A percentile compares a stretch with the other conserved stretches of the same genome.
Evolutionary conservation across 2,113 vertebrate species (phyloP).

Genomic region (Passer montanus): DNA sequence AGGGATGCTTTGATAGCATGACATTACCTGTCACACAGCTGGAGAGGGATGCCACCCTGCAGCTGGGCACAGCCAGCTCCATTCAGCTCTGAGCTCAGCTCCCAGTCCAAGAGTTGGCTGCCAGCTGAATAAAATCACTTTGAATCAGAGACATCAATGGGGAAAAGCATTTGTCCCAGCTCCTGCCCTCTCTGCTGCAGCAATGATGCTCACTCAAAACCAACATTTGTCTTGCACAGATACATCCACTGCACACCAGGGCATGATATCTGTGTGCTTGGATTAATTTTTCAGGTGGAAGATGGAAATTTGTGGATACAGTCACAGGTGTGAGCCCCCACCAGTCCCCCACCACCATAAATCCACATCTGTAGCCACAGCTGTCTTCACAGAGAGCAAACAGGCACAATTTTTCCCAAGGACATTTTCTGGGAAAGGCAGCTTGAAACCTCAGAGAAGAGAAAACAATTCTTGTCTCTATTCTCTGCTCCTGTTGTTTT

Average conservation of each 20-base stretch:
- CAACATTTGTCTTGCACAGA: not conserved
- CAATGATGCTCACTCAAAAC: not conserved
- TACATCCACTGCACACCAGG: not conserved
- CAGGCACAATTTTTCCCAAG: no score
- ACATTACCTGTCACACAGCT: not conserved
- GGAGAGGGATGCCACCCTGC: not conserved
- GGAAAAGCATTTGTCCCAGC: not conserved
- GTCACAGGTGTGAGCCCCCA: fast-evolving
- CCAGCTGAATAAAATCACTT: not conserved
- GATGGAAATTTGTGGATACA: not conserved
- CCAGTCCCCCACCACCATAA: not conserved
- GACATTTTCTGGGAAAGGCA: no score
- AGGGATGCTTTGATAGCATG: not conserved
- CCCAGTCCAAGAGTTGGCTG: fast-evolving
- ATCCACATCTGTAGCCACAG: not conserved
- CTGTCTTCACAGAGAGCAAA: no score
- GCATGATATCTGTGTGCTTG: not conserved
- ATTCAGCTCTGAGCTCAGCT: not conserved
- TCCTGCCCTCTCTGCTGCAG: not conserved
- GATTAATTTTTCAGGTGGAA: not conserved
- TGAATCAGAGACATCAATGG: not conserved
- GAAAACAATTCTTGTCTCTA: no score
- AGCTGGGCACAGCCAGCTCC: not conserved
- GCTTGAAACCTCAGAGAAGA: no score
- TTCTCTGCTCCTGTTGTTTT: no score